Conservation (phyloP, 2,113 vertebrate species). For the Sprattus sprattus region DNA sequence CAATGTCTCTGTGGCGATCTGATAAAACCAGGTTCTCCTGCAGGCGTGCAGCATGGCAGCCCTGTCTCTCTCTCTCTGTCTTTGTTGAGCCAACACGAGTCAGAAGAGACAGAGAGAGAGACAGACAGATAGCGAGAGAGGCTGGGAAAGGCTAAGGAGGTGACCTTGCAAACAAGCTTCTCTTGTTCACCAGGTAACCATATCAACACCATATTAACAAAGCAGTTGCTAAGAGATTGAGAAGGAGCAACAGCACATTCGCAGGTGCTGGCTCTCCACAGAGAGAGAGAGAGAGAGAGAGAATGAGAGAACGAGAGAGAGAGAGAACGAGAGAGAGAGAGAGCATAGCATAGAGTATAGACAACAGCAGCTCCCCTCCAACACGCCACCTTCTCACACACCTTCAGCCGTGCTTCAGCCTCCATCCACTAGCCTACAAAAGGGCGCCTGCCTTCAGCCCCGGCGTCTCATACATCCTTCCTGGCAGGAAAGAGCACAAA, state of each 20-base stretch:
- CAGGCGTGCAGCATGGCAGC: not conserved
- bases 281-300: not conserved
- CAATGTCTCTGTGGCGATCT: not conserved
- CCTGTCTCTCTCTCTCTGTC: not conserved
- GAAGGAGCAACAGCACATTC: constrained; percentile 5
- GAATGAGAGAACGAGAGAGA: not conserved
- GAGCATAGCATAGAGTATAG: not conserved
- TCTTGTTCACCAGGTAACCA: constrained; percentile 45
- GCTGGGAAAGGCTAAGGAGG: constrained; percentile 43
- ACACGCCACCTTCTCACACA: constrained; percentile 22
- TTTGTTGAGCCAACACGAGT: not conserved
- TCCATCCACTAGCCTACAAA: constrained; percentile 60
- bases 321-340: not conserved
- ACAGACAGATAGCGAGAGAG: not conserved
- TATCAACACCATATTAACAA: constrained; percentile 49
- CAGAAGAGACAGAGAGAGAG: not conserved
- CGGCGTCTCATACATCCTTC: constrained; percentile 73
- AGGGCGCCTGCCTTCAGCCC: constrained; percentile 57
- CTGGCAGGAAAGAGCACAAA: constrained; percentile 73
- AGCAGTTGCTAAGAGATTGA: not conserved
- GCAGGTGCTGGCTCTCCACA: not conserved
- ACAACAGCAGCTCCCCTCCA: constrained; percentile 19
- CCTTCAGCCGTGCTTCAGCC: constrained; percentile 52
- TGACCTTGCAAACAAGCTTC: constrained; percentile 48
- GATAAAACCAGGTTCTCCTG: not conserved